Evolutionary conservation across 2,888 invertebrate genomes (phyloP), one percentile per base, ranked within the genome.

Genomic region (Caenorhabditis panamensis): DNA sequence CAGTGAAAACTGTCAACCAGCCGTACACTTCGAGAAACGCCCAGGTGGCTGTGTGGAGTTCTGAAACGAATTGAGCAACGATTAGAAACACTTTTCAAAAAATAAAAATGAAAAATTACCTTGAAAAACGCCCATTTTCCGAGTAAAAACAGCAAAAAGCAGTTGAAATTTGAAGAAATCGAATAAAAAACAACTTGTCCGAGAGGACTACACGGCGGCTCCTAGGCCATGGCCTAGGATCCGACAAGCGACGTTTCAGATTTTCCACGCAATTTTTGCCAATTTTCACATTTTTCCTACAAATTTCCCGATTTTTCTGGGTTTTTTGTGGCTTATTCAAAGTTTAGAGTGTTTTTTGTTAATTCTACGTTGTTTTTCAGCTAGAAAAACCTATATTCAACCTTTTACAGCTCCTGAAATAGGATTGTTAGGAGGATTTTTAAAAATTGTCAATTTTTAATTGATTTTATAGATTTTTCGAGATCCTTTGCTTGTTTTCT

Each of bases 21-120:
- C 78, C 78, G 26, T 78, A 78, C 1, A 31, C 59, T 51, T 78
- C 71, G 0, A 78, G 31, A 47, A 78, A 69, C 2, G 37, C 54
- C 78, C 78, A 78, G 6, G 56, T 56, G 2, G 18, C 28, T 6
- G 49, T 36, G 5, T 22, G 49, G 24, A 64, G n/a, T 22, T 54
- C 56, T 64, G 16, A 20, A 58, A 71, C 1, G 18, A 8, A 5
- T 26, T 1, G 13, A 28, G 2, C 3, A 26, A 26, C n/a, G 26
- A 22, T 56, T n/a, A 31, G 18, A 11, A 11, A 8, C 6, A 6
- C 51, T 51, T 11, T n/a, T 53, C 18, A n/a, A 16, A 53, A 4
- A 28, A 22, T 53, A 22, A 31, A 1, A 56, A 26, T n/a, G n/a
- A 0, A 3, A 11, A 28, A n/a, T 51, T 20, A 71, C 71, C 71